Conservation (phyloP, 1,140 invertebrate genomes). For the Drosophila ohnishii region DNA sequence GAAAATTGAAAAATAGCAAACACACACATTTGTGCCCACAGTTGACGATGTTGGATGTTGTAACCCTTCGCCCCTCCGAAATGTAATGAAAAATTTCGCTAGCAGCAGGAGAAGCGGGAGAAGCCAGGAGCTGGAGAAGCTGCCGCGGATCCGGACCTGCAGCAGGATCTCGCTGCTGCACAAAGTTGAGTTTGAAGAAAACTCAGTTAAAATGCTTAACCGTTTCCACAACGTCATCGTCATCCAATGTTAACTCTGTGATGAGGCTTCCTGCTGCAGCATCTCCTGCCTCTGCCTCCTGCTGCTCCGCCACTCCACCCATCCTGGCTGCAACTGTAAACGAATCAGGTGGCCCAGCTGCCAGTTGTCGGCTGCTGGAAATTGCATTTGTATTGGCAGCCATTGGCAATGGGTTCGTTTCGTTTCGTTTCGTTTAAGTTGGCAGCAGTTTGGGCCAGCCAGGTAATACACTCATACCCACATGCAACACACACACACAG, state of each 20-base stretch:
- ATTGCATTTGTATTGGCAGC: conserved; percentile 81
- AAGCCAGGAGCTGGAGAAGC: conserved; percentile 15
- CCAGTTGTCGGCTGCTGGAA: conserved; percentile 72
- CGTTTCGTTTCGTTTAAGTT: conserved; percentile 19
- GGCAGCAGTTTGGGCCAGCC: conserved; percentile 39
- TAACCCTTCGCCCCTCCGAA: conserved; percentile 31
- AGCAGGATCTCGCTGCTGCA: conserved; percentile 34
- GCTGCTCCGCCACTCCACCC: conserved; percentile 1
- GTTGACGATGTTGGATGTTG: conserved; percentile 18
- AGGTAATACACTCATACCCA: conserved; percentile 46
- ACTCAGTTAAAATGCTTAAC: conserved; percentile 79
- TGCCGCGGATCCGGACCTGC: conserved; percentile 18
- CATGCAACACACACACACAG: conserved; percentile 5
- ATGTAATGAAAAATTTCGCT: conserved; percentile 79
- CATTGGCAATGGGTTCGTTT: conserved; percentile 57
- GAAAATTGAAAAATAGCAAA: conserved; percentile 81
- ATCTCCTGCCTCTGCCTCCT: background rate
- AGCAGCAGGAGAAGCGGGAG: conserved; percentile 31
- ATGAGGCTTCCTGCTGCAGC: conserved; percentile 37
- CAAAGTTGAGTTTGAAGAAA: conserved; percentile 63
- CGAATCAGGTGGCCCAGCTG: conserved; percentile 77
- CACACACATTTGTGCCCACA: conserved; percentile 70
- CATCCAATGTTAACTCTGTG: conserved; percentile 52
- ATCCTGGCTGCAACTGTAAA: conserved; percentile 52
- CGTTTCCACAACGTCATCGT: conserved; percentile 63